Evolutionary conservation across 2,888 invertebrate genomes (phyloP), one percentile per base, ranked within the genome.

Genomic region (Zhuqinia jingwanae): DNA sequence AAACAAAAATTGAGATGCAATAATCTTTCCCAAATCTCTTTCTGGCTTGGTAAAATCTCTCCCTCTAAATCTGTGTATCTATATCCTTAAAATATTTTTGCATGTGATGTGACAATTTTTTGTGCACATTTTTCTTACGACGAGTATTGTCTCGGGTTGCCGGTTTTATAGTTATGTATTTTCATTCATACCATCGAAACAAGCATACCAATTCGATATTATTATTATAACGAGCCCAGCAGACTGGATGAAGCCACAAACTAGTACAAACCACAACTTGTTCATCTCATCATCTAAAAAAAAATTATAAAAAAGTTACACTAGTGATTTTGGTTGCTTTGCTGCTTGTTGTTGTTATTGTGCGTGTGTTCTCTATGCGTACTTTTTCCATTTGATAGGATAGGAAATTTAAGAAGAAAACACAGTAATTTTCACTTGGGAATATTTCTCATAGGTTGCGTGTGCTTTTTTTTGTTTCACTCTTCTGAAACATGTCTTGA

Each of bases 401-500:
- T 45, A 15, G 70, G 47, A 42, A 42, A 36, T 20, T 5, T 0
- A 36, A 63, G 3, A 42, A 60, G 17, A 77, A 77, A 60, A 63
- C 10, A 45, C 13, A 60, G 22, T 15, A 77, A 77, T 60, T 60
- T 60, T 60, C 60, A 45, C 58, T 77, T 42, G 77, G 77, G 77
- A 77, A n/a, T 63, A n/a, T 63, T 63, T 36, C 17, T 60, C 58
- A 0, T 25, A 50, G 13, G 5, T 50, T 13, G 13, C n/a, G n/a
- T n/a, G 63, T 17, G n/a, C 11, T 36, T 60, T 8, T 60, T 36
- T 8, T 3, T 8, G 36, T 36, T 3, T 36, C 3, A 36, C 8
- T 36, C 36, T 36, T 36, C 36, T 6, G 36, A 36, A 36, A 36
- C n/a, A n/a, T n/a, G n/a, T n/a, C n/a, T n/a, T n/a, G 8, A 36